Evolutionary conservation across 2,888 invertebrate species (phyloP), one percentile per base, ranked within the genome.

Genomic region (Lottia gigantea): DNA sequence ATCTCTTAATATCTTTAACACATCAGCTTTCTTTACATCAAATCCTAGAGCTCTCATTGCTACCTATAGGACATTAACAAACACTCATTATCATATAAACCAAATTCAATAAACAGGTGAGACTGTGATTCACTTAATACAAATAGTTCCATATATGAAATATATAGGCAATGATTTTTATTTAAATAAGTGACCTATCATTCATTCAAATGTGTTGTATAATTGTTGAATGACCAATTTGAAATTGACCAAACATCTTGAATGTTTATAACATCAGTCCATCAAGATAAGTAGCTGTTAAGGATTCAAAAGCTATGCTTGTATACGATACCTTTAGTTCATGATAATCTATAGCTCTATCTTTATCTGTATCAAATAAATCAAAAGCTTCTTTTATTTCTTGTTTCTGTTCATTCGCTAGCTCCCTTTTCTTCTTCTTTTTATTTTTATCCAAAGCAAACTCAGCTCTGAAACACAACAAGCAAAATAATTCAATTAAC

Each of bases 301-400:
- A 49, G n/a, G 15, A 7, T 49, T 49, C 1, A 49, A 19, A 3
- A 49, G 14, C 19, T 55, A 19, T 55, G n/a, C 62, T 15, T 26
- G 16, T 25, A 25, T 67, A 45, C 16, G 16, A 31, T 70, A 88
- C 88, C 83, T 88, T 88, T 6, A 88, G 79, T 77, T 89, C 89
- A 83, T 89, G 86, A 76, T 88, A 88, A 72, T 88, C 88, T 66
- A 89, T 86, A 40, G 83, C 80, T 66, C 85, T 73, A 74, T 89
- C 89, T 77, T 88, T 88, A 73, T 89, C 88, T 61, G 87, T 87
- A 76, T 89, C 89, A 82, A 89, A 89, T 67, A 89, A 73, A 72
- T 88, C 88, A 82, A 89, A 89, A 2, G 89, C 88, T 75, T 88
- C 89, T 61, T 77, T 82, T 15, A 89, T 87, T 75, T 89, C 88